These are phyloP conservation scores for Cacoxenus indagator DNA, from an alignment of 2,888 invertebrate species.

Conservation along the genomic window DNA sequence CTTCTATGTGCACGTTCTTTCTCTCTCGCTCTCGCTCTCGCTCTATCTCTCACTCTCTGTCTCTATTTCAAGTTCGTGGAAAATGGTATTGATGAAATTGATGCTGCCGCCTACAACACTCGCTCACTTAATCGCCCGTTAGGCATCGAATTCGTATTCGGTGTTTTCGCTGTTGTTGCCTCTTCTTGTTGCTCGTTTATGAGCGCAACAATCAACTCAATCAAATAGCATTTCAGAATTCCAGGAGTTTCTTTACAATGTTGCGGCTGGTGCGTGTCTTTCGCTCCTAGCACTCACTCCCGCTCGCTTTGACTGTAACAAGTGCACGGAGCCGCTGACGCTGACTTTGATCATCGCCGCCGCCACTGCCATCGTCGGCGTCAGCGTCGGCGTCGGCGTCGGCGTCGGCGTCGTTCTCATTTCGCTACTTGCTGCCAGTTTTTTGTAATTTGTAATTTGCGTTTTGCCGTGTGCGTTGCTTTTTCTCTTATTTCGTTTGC, in stretches of 20 bases:
- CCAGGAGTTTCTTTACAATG: slow-evolving; percentile 41
- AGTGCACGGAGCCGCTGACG: background rate
- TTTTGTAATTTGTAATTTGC: slow-evolving; percentile 1
- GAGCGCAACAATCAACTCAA: slow-evolving; percentile 59
- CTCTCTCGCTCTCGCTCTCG: background rate
- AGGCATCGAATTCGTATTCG: background rate
- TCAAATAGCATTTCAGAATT: slow-evolving; percentile 62
- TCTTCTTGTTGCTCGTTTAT: slow-evolving; percentile 44
- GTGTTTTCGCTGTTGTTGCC: background rate
- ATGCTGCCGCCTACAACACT: background rate
- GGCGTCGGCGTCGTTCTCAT: background rate
- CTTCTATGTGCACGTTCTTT: background rate
- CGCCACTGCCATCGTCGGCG: background rate
- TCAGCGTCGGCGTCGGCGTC: background rate
- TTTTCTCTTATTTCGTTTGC: background rate
- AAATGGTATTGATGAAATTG: background rate
- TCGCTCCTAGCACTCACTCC: background rate
- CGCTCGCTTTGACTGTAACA: background rate
- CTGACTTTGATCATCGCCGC: slow-evolving; percentile 3
- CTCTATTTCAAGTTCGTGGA: slow-evolving; percentile 7
- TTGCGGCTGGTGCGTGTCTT: slow-evolving; percentile 1
- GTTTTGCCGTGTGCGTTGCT: no score
- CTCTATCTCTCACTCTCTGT: no score
- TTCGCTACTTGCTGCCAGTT: background rate
- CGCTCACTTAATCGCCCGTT: background rate